Evolutionary conservation across 2,797 vertebrate genomes (phyloP).

Genomic region (Eulemur mongoz): DNA sequence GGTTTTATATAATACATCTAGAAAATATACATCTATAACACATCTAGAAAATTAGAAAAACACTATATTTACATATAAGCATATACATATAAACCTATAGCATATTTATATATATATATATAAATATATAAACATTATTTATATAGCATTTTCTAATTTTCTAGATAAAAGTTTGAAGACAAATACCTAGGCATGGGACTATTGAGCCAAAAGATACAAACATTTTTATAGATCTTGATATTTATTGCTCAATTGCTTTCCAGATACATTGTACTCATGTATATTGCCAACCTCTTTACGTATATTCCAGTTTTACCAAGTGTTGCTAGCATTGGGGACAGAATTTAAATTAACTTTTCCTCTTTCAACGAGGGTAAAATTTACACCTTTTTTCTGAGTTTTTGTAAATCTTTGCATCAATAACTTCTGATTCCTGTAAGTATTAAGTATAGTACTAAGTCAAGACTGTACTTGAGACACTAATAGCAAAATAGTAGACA

Average conservation of each 20-base stretch:
- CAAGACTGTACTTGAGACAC: background rate
- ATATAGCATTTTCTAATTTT: constrained; percentile 8
- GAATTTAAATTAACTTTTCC: background rate
- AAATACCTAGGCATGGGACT: background rate
- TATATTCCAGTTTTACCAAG: background rate
- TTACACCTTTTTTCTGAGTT: background rate
- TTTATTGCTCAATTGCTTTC: background rate
- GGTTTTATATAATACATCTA: background rate
- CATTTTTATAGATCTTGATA: background rate
- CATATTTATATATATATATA: background rate
- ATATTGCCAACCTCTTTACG: background rate
- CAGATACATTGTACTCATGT: background rate
- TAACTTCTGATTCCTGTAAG: background rate
- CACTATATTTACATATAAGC: background rate
- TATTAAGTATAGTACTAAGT: background rate
- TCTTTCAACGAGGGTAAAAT: background rate
- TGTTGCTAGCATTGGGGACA: background rate
- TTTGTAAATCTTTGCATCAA: background rate
- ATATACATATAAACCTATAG: background rate
- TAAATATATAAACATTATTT: background rate
- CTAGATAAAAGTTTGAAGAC: background rate
- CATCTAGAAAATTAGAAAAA: background rate
- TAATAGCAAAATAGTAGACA: background rate
- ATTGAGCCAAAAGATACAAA: background rate
- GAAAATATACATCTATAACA: background rate